phyloP scores from a whole-genome alignment of 2,888 invertebrate species.

The Catocala sponsa region DNA sequence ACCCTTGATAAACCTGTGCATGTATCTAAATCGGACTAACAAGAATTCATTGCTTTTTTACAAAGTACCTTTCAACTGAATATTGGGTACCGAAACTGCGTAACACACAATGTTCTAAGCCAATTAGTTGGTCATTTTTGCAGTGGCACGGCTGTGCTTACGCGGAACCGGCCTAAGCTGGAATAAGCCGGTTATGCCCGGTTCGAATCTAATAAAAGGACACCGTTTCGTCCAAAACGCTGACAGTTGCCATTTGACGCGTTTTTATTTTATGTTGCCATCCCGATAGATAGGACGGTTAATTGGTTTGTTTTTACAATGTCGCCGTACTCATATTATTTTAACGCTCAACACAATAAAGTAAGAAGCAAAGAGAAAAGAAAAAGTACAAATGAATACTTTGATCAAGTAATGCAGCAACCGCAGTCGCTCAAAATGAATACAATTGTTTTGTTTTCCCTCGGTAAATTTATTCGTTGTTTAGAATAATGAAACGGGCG shows the following conservation, averaged over 20 bases:
- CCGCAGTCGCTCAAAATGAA: constrained; percentile 82
- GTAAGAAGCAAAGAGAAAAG: constrained; percentile 51
- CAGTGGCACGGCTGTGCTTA: constrained; percentile 76
- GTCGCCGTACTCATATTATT: constrained; percentile 54
- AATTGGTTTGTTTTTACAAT: constrained; percentile 73
- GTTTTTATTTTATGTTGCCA: constrained; percentile 69
- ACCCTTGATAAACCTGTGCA: constrained; percentile 25
- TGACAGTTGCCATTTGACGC: constrained; percentile 80
- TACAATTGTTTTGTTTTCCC: constrained; percentile 86
- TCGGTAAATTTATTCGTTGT: constrained; percentile 84
- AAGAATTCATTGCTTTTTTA: constrained; percentile 61
- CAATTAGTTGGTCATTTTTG: constrained; percentile 87
- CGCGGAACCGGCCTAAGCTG: constrained; percentile 79
- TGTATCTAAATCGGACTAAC: constrained; percentile 52
- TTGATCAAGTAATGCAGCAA: constrained; percentile 82
- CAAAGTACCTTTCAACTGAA: constrained; percentile 74
- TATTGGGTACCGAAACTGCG: constrained; percentile 82
- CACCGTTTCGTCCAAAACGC: constrained; percentile 81
- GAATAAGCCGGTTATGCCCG: constrained; percentile 84
- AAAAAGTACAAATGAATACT: constrained; percentile 76
- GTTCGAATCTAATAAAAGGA: constrained; percentile 87
- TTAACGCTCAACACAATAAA: constrained; percentile 46
- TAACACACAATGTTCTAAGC: constrained; percentile 83
- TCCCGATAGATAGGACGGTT: constrained; percentile 65
- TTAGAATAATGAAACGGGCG: constrained; percentile 85